phyloP scores from a whole-genome alignment of 2,888 invertebrate genomes.

The Dryobotodes eremita region DNA sequence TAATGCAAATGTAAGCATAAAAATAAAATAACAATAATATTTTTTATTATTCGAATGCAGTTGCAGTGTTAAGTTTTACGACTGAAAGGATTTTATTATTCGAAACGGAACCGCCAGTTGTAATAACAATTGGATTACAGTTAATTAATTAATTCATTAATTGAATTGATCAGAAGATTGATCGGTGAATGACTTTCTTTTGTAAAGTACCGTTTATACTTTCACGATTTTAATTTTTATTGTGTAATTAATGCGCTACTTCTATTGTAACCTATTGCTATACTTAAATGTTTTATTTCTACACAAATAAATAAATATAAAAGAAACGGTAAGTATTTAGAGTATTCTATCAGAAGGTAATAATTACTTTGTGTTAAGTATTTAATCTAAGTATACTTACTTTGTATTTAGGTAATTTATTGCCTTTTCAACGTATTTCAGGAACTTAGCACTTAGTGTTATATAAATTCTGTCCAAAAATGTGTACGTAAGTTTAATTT shows the following conservation, averaged over 20 bases:
- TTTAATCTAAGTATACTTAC: no score
- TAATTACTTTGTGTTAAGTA: not conserved
- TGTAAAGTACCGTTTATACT: constrained; percentile 24
- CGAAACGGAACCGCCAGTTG: constrained; percentile 49
- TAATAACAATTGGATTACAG: constrained; percentile 47
- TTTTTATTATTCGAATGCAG: constrained; percentile 39
- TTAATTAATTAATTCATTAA: constrained; percentile 41
- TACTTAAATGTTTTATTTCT: no score
- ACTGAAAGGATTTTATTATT: constrained; percentile 55
- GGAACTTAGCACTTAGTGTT: not conserved
- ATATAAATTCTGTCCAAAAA: not conserved
- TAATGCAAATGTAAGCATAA: constrained; percentile 23
- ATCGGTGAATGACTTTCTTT: constrained; percentile 35
- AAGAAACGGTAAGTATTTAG: no score
- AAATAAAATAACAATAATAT: constrained; percentile 22
- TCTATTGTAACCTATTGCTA: not conserved
- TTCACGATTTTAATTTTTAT: constrained; percentile 29
- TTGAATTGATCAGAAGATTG: constrained; percentile 35
- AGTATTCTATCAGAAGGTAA: no score
- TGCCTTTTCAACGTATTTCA: not conserved
- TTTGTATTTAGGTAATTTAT: no score
- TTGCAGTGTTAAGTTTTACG: constrained; percentile 59
- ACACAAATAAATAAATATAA: no score
- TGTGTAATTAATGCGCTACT: not conserved
- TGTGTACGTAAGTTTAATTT: not conserved